phyloP scores from a whole-genome alignment of 53 echinoderm and acorn worm genomes.

The Echinarachnius parma region DNA sequence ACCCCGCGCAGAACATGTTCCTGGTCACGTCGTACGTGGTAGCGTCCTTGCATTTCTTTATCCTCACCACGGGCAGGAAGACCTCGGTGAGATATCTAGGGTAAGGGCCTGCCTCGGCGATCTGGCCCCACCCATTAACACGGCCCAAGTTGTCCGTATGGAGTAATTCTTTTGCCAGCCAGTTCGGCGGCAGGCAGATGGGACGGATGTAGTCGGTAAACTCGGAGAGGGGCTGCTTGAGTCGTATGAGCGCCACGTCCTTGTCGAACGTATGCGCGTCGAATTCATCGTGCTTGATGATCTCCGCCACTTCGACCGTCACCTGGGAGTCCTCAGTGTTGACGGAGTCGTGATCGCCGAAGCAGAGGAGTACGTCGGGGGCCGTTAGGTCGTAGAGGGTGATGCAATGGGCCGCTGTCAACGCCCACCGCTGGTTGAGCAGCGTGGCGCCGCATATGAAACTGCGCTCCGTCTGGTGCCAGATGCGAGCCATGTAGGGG shows the following conservation, averaged over 20 bases:
- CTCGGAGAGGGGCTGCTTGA: constrained; percentile 29
- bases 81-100: constrained; percentile 70
- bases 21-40: constrained; percentile 41
- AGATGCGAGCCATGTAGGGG: constrained; percentile 85
- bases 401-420: constrained; percentile 79
- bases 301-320: constrained; percentile 21
- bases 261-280: constrained; percentile 46
- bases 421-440: constrained; percentile 71
- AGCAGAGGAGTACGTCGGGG: constrained; percentile 40
- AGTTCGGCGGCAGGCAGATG: constrained; percentile 65
- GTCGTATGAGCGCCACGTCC: constrained; percentile 75
- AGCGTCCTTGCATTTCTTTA: constrained; percentile 45
- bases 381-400: not conserved
- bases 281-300: constrained; percentile 48
- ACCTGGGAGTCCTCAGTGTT: constrained; percentile 53
- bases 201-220: constrained; percentile 76
- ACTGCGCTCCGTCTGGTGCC: not conserved
- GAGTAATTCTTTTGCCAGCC: constrained; percentile 27
- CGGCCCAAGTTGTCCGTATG: constrained; percentile 40
- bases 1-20: constrained; percentile 95
- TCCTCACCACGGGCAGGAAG: constrained; percentile 54
- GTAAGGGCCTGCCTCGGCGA: constrained; percentile 60
- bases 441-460: constrained; percentile 73
- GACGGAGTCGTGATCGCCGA: constrained; percentile 74
- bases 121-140: constrained; percentile 70